Evolutionary conservation across 53 echinoderm and acorn worm species (phyloP).

Genomic region (Echinometra lucunter): DNA sequence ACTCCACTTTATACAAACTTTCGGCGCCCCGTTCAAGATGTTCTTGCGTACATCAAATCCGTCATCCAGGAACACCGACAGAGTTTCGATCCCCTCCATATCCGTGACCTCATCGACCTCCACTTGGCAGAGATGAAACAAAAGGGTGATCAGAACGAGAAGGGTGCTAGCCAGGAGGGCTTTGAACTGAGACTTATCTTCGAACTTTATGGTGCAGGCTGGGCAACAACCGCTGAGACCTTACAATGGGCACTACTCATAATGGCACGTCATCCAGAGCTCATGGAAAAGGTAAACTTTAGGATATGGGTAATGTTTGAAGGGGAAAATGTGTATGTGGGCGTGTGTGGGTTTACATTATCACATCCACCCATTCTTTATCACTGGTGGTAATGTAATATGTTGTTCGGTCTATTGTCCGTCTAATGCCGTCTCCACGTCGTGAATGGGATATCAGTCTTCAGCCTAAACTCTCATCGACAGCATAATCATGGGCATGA

Average conservation of each 20-base stretch:
- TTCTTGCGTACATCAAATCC: neutral
- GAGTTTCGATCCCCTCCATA: neutral
- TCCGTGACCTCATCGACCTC: constrained; percentile 1
- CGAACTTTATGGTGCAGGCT: constrained; percentile 63
- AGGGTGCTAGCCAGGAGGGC: neutral
- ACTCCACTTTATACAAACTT: constrained; percentile 78
- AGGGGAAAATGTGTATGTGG: neutral
- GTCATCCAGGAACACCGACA: neutral
- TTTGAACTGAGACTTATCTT: neutral
- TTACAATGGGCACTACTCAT: constrained; percentile 62
- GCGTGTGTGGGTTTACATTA: too few relatives aligned
- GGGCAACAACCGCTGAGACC: constrained; percentile 54
- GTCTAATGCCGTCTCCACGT: too few relatives aligned
- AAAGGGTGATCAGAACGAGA: neutral
- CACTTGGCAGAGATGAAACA: neutral
- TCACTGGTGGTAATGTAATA: too few relatives aligned
- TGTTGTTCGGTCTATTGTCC: too few relatives aligned
- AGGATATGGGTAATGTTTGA: neutral
- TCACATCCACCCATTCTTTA: too few relatives aligned
- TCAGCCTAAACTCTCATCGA: neutral
- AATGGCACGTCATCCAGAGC: neutral
- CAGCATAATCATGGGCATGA: too few relatives aligned
- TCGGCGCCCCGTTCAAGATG: neutral
- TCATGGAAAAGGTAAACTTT: neutral
- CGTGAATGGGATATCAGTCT: neutral